phyloP scores from a whole-genome alignment of 2,888 invertebrate genomes.

The Tetrapedia diversipes region DNA sequence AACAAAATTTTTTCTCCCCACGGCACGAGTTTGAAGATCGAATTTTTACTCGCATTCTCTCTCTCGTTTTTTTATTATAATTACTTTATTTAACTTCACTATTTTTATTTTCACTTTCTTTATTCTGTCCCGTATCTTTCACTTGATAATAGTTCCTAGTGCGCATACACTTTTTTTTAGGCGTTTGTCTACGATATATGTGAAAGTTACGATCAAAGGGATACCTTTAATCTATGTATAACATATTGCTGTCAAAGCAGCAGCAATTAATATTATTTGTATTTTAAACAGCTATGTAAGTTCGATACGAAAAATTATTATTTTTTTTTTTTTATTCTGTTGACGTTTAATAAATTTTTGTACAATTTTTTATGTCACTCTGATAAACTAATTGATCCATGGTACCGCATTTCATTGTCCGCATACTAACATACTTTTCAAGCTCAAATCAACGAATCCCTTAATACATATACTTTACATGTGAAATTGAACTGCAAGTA shows the following conservation, averaged over 20 bases:
- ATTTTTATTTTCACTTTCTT: background rate
- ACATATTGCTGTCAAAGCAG: background rate
- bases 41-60: background rate
- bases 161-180: constrained; percentile 25
- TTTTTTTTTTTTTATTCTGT: constrained; percentile 12
- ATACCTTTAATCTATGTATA: background rate
- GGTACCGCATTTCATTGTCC: background rate
- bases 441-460: background rate
- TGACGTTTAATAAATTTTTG: constrained; percentile 21
- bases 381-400: constrained; percentile 13
- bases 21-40: background rate
- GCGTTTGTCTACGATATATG: constrained; percentile 36
- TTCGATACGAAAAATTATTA: background rate
- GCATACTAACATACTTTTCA: background rate
- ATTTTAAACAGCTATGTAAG: constrained; percentile 12
- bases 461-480: background rate
- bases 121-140: background rate
- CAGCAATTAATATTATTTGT: constrained; percentile 1
- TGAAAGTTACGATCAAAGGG: background rate
- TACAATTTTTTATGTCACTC: constrained; percentile 4
- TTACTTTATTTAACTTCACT: background rate
- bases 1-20: background rate
- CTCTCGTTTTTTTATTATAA: background rate
- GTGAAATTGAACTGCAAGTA: background rate
- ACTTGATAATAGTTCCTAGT: no score